Evolutionary conservation across 1,140 invertebrate species (phyloP).

Genomic region (Leptinotarsa undecemlineata): DNA sequence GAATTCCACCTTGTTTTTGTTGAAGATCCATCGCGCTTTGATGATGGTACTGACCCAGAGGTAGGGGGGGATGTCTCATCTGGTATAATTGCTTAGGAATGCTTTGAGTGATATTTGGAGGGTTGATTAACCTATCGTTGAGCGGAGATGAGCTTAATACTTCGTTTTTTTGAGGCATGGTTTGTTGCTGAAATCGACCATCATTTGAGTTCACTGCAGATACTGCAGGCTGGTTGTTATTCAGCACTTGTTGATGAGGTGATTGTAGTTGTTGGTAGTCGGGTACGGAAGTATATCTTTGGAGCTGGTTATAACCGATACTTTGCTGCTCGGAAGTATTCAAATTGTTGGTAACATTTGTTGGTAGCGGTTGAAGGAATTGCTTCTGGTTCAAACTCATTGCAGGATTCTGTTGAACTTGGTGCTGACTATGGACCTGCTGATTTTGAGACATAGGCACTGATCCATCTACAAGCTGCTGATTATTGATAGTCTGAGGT

Average conservation of each 20-base stretch:
- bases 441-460: neutral
- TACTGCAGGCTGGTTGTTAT: neutral
- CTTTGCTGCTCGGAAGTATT: no score
- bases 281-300: no score
- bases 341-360: no score
- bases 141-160: no score
- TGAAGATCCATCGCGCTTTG: neutral
- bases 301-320: no score
- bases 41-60: neutral
- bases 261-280: neutral
- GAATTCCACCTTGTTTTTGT: neutral
- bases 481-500: neutral
- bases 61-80: neutral
- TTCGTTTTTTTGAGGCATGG: no score
- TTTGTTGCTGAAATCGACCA: no score
- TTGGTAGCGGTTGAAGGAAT: no score
- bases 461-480: neutral
- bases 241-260: neutral
- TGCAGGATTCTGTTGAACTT: neutral
- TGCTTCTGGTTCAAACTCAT: no score
- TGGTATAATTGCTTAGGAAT: neutral
- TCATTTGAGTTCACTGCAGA: no score
- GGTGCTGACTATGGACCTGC: neutral
- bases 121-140: no score
- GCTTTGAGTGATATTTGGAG: no score